Conservation (phyloP, 64 coral and sea anemone genomes). For the Porites lutea region DNA sequence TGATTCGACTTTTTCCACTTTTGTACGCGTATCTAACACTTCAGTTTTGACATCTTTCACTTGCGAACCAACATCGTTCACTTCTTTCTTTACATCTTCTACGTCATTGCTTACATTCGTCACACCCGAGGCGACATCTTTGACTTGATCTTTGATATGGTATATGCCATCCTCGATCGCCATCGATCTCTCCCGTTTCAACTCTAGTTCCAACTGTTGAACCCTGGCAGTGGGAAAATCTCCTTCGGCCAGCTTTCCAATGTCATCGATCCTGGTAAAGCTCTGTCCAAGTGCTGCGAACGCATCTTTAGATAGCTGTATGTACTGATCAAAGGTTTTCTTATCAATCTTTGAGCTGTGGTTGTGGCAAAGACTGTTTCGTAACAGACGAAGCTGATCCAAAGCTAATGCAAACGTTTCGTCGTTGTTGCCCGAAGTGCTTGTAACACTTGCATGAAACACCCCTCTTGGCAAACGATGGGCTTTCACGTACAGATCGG, state of each 20-base stretch:
- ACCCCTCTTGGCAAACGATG: not conserved
- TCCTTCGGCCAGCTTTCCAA: conserved; percentile 13
- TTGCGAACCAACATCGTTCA: not conserved
- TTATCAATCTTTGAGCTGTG: conserved; percentile 35
- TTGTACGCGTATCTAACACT: too few species aligned
- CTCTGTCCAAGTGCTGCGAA: not conserved
- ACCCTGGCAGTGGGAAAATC: conserved; percentile 25
- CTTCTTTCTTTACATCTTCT: not conserved
- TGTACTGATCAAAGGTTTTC: conserved; percentile 20
- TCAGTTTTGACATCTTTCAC: not conserved
- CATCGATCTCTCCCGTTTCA: not conserved
- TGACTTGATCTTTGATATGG: not conserved
- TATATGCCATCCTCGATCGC: not conserved
- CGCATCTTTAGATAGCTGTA: conserved; percentile 2
- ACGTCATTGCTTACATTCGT: not conserved
- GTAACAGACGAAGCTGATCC: conserved; percentile 40
- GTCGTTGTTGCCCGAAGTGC: not conserved
- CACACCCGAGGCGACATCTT: not conserved
- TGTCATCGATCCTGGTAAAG: not conserved
- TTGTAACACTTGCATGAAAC: conserved; percentile 11
- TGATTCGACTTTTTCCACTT: not conserved
- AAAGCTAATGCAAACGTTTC: conserved; percentile 47
- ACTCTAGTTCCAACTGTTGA: not conserved
- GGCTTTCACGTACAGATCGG: conserved; percentile 8
- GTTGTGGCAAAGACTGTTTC: conserved; percentile 25